Percentiles rank a stretch among this genome's conserved stretches.
Conservation (phyloP, 2,113 vertebrate genomes). For the human (Homo sapiens) region DNA sequence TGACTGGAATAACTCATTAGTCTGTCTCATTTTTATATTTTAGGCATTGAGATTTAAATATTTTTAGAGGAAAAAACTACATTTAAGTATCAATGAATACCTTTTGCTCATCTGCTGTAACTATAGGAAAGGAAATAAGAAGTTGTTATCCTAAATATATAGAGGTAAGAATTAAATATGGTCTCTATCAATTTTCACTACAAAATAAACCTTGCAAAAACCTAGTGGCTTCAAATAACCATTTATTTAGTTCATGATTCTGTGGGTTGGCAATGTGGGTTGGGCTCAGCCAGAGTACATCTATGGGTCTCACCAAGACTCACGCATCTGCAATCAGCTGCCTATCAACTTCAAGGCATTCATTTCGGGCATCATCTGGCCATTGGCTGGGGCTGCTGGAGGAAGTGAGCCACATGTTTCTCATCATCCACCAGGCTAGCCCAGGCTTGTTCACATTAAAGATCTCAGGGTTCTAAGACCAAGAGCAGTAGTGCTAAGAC, state of each 20-base stretch:
- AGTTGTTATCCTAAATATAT: not conserved
- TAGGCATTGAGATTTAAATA: not conserved
- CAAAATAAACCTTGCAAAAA: not conserved
- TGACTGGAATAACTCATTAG: not conserved
- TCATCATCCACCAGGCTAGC: not conserved
- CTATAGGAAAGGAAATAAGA: not conserved
- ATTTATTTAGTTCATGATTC: not conserved
- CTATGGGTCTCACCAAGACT: not conserved
- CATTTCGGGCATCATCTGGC: not conserved
- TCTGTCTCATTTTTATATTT: constrained; percentile 1
- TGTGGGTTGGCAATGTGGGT: not conserved
- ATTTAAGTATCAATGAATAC: not conserved
- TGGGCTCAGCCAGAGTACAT: not conserved
- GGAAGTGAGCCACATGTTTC: not conserved
- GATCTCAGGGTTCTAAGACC: not conserved
- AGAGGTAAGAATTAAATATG: not conserved
- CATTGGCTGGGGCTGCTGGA: not conserved
- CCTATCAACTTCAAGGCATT: not conserved
- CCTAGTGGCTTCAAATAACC: not conserved
- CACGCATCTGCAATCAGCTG: not conserved
- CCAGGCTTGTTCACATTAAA: not conserved
- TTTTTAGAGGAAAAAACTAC: not conserved
- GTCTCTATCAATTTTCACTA: not conserved
- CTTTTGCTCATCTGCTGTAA: not conserved
- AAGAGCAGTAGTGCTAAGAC: not conserved